phyloP scores from a whole-genome alignment of 2,888 invertebrate genomes.

The Philopedon plagiatum region DNA sequence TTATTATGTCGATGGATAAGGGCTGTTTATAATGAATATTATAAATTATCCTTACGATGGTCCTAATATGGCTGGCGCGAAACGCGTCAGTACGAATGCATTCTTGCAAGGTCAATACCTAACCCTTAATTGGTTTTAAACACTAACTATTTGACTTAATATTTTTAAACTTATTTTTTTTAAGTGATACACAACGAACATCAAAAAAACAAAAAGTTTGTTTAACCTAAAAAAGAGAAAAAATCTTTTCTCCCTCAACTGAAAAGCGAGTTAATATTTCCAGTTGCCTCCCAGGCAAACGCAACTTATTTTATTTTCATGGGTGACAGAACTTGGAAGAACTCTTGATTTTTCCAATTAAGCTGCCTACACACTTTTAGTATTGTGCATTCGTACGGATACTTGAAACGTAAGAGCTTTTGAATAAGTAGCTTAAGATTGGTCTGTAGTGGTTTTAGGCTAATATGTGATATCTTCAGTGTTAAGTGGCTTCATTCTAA shows the following conservation, averaged over 20 bases:
- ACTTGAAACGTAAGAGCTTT: conserved; percentile 8
- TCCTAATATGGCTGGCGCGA: no score
- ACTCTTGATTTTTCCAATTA: conserved; percentile 13
- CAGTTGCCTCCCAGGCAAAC: background rate
- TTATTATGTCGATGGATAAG: no score
- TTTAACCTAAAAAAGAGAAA: background rate
- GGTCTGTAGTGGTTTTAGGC: conserved; percentile 8
- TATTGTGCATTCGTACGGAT: conserved; percentile 8
- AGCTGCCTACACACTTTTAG: conserved; percentile 5
- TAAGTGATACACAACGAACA: no score
- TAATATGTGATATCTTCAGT: background rate
- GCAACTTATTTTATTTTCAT: conserved; percentile 5
- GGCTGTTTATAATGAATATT: no score
- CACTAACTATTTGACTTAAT: no score
- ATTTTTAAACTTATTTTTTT: no score
- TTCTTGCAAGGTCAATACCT: no score
- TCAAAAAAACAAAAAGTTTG: no score
- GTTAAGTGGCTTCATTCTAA: no score
- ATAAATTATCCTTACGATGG: no score
- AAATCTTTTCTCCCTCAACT: background rate
- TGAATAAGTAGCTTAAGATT: conserved; percentile 2
- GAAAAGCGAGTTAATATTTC: background rate
- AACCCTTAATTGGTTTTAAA: no score
- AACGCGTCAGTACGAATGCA: no score
- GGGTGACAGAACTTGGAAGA: background rate